Evolutionary conservation across 2,888 invertebrate species (phyloP), one percentile per base, ranked within the genome.

Genomic region (Pyralis farinalis): DNA sequence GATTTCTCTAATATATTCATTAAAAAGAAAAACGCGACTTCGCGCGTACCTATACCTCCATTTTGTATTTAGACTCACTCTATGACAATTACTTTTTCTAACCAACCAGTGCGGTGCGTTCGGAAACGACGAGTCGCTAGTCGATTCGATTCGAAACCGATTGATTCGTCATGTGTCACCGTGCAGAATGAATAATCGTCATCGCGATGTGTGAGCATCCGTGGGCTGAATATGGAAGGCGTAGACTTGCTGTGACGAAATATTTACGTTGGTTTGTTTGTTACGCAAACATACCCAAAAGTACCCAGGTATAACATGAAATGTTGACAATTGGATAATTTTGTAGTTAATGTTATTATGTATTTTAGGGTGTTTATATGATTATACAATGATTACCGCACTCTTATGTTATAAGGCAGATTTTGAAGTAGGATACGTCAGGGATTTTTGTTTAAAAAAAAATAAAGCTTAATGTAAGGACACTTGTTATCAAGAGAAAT

Each of bases 101-200:
- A 39, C 27, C 33, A 27, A 16, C 33, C 39, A 39, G 39, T 39
- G 31, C 12, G 37, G 38, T 20, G 28, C 44, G 43, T 43, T 51
- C 45, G 43, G 45, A 47, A 37, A 48, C 42, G 45, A 31, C 25
- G 40, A 30, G 31, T 35, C 25, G 34, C 25, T 71, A 25, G 25
- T 67, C 68, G 72, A 72, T 73, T 67, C 64, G 69, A 69, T 56
- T 69, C 76, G 75, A 63, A 62, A 61, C 73, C 47, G 75, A 84
- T 85, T 80, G 85, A 86, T 86, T 85, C 83, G 85, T 86, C 71
- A 83, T 79, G 75, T 86, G 86, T 85, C 84, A 68, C 85, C 85
- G 82, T 84, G 65, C 43, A 73, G 68, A 87, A 87, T 86, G 86
- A 86, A 70, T 86, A 87, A 87, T 86, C 74, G 80, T 65, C 57